phyloP scores from a whole-genome alignment of 2,797 vertebrate species.

The Simalia tracyae region DNA sequence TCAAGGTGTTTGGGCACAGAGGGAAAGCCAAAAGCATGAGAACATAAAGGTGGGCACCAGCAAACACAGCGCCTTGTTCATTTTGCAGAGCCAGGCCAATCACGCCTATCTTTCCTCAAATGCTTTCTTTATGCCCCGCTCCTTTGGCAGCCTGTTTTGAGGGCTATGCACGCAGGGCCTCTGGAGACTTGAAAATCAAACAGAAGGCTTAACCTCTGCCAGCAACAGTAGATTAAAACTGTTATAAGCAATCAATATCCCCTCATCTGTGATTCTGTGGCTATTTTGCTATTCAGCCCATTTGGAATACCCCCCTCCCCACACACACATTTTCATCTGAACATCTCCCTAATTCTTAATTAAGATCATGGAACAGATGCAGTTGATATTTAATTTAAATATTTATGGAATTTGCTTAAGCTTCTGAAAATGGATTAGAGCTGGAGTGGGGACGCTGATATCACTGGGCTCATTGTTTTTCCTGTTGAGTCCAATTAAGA shows the following conservation, averaged over 20 bases:
- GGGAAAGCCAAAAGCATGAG: neutral
- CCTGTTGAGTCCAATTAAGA: conserved; percentile 44
- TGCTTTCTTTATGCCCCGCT: neutral
- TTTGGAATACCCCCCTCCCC: conserved; percentile 25
- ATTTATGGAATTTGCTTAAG: conserved; percentile 52
- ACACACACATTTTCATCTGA: neutral
- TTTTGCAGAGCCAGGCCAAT: neutral
- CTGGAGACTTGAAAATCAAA: neutral
- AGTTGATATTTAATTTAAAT: conserved; percentile 55
- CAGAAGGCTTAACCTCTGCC: neutral
- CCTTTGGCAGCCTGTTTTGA: neutral
- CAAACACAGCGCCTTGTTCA: neutral
- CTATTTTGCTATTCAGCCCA: neutral
- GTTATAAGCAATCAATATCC: neutral
- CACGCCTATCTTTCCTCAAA: neutral
- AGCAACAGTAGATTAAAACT: neutral
- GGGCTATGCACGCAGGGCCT: neutral
- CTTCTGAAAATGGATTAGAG: conserved; percentile 51
- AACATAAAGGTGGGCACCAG: neutral
- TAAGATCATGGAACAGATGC: conserved; percentile 51
- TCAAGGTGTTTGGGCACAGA: neutral
- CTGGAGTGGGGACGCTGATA: conserved; percentile 32
- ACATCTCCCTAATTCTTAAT: conserved; percentile 47
- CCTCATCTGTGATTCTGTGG: neutral
- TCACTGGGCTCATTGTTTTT: conserved; percentile 44